These are phyloP conservation scores for Apodemia duryi DNA, from an alignment of 2,888 invertebrate species.

Conservation along the genomic window DNA sequence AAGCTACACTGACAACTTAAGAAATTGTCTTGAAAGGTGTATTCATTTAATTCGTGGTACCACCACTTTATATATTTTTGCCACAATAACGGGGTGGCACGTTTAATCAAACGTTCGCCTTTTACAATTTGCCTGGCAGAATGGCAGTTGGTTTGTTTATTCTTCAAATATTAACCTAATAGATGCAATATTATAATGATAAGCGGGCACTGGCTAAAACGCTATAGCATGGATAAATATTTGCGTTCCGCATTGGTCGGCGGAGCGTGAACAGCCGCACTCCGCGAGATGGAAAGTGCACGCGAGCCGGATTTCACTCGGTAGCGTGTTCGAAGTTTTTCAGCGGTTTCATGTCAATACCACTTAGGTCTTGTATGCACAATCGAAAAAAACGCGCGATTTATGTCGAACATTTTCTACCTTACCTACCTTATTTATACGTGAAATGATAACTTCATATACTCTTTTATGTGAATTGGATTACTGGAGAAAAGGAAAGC, in stretches of 20 bases:
- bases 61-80: no score
- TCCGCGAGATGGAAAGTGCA: constrained; percentile 34
- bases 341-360: constrained; percentile 6
- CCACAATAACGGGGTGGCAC: no score
- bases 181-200: constrained; percentile 4
- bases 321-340: constrained; percentile 1
- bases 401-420: neutral
- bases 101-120: no score
- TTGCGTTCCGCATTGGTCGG: constrained; percentile 17
- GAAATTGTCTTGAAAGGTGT: no score
- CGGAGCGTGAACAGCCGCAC: constrained; percentile 21
- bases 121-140: no score
- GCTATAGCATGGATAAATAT: constrained; percentile 16
- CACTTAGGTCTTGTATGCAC: neutral
- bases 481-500: no score
- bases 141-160: no score
- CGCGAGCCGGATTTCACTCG: constrained; percentile 19
- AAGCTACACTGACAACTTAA: no score
- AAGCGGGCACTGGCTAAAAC: neutral
- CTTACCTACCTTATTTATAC: no score
- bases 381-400: neutral
- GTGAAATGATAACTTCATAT: no score
- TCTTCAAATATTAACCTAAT: no score
- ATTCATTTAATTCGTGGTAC: no score
- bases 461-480: neutral